Base-by-base conservation (phyloP, 92 coral and sea anemone genomes). In the Muricea muricata region DNA sequence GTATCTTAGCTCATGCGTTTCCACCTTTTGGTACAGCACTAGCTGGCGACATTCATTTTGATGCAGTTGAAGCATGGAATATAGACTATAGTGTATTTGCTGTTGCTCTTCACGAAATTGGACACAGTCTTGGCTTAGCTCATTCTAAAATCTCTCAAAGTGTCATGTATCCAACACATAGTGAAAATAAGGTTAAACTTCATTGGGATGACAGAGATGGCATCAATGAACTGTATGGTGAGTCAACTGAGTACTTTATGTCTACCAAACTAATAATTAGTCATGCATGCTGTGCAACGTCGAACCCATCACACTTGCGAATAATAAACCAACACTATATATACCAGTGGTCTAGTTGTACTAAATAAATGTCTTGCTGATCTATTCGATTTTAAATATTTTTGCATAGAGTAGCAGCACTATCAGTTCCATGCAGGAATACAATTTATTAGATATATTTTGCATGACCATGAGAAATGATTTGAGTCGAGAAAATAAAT, bases 11-110 rank as follows among this genome's bases (percentile, higher is more conserved):
- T 33, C 97, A 95, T 79, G 94, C 94, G 18, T 86, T 32, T 71
- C 90, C 63, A 80, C 93, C 95, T 18, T 17, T 48, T 11, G 5
- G 15, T n/a, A 63, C 7, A 32, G 25, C 67, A 15, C 33, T 52
- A n/a, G 88, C 92, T 20, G 94, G 97, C 6, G 91, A 87, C 61
- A 93, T 95, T 42, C 98, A 95, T 84, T 95, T 95, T 86, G 97
- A 95, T 52, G 97, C 87, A 39, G 90, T 32, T 37, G 98, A 93
- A 52, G 18, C 66, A 34, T 95, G 98, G 98, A 15, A 63, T 63
- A 42, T 46, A 26, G 67, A 78, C 21, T 68, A 37, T 41, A 87
- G 86, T 47, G 58, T 93, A n/a, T 34, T 83, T 4, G 68, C 77
- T 10, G 94, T 85, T 4, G 97, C 98, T 18, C 80, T 91, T 24